Base-by-base conservation (phyloP, 1,140 invertebrate genomes). In the Caenorhabditis remanei region DNA sequence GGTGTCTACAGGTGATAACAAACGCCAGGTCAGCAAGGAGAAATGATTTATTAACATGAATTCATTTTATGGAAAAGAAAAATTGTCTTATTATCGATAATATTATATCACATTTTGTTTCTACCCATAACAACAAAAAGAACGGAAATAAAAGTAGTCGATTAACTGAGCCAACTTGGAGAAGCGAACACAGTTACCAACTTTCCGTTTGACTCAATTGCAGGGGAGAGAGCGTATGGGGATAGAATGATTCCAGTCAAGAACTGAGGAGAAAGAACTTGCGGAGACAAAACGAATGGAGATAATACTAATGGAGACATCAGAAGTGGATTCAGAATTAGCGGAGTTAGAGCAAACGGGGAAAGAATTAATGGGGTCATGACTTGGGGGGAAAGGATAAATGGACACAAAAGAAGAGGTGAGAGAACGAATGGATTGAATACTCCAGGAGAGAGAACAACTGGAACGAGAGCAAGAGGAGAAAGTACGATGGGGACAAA, bases 161-260 rank as follows among this genome's bases (percentile, higher is more conserved):
- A 53, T 85, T 87, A 89, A 88, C 90, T 90, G 19, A 91, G 87
- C 88, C 87, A 91, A 87, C 91, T 92, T 24, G 90, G 90, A 41
- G 90, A 91, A 14, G 91, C 75, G 21, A 91, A 83, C 24, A 91
- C 90, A 43, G 88, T 63, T 50, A 85, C 89, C 3, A 88, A 75
- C 48, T 87, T 87, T 50, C 92, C 79, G 16, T 89, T 84, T 41
- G 87, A 90, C 55, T 88, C 65, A 48, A 91, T 90, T 24, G 92
- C 79, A 9, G 90, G 90, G 1, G 90, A 91, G 8, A 92, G 56
- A n/a, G 90, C 91, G 61, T 91, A 91, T 13, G 91, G 91, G 58
- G 86, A 88, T 6, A 91, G 61, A 63, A 91, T 82, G 19, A 91
- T 65, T 21, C 89, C 91, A 55, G 85, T 87, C n/a, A 91, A 55